Evolutionary conservation across 1,140 invertebrate genomes (phyloP), one percentile per base, ranked within the genome.

Genomic region (silkworm (Bombyx mori)): DNA sequence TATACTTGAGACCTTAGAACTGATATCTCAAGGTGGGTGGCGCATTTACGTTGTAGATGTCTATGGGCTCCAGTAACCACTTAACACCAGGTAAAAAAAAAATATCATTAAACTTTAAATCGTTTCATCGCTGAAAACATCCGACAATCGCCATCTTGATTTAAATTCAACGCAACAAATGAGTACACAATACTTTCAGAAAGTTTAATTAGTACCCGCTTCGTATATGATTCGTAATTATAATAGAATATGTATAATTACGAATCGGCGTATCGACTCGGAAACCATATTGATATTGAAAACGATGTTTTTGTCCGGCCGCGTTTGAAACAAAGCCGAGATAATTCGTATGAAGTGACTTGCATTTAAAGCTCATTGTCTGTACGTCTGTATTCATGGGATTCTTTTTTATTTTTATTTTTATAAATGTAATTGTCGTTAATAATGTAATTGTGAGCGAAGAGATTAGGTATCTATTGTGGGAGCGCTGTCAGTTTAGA

Each of bases 301-400:
- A 78, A 80, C 73, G 54, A 65, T 73, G 73, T 82, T 83, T 82
- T 83, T 81, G 69, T 79, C 58, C 65, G 54, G 53, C 60, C 63
- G 75, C 69, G 60, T 77, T 45, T 80, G 81, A 84, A 86, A 86
- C 82, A 86, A 86, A 77, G 78, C 72, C 52, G 44, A 57, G 51
- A 61, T 82, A 82, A 84, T 84, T 84, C 81, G 79, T 86, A 78
- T 86, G 78, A 75, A 78, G 64, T 86, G 82, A 86, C 81, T 86
- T 82, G 79, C 79, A 68, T 69, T 77, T 73, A 68, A 56, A 51
- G 18, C 49, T 57, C 26, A 12, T 82, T 85, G 82, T 79, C 63
- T 60, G 67, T 64, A 54, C 57, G 63, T 67, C 56, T 67, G 62
- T 72, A 71, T 80, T 77, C 71, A 79, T 65, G 73, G 75, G 74